A percentile compares a stretch with the other conserved stretches of the same genome.
These are phyloP conservation scores for Chrysemys picta DNA, from an alignment of 2,113 vertebrate species.

Conservation along the genomic window DNA sequence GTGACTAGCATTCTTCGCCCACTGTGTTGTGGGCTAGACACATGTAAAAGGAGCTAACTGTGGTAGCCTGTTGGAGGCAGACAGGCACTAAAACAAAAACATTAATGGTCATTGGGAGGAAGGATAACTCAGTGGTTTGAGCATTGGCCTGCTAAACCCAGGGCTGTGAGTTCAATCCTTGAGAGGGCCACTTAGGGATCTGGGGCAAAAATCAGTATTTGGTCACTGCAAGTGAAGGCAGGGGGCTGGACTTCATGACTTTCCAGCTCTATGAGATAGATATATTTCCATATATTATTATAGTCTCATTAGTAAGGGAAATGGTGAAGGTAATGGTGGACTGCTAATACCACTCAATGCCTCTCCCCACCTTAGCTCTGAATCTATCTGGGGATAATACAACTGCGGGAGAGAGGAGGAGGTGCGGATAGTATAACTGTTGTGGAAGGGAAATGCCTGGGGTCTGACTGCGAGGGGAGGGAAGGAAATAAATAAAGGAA, in stretches of 20 bases:
- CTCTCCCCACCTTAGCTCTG: neutral
- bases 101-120: neutral
- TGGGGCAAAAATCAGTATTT: too few relatives aligned
- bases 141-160: too few relatives aligned
- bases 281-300: too few relatives aligned
- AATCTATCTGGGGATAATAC: neutral
- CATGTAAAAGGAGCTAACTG: neutral
- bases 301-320: neutral
- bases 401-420: neutral
- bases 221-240: too few relatives aligned
- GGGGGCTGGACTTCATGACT: too few relatives aligned
- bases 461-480: conserved; percentile 30
- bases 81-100: neutral
- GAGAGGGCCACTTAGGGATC: too few relatives aligned
- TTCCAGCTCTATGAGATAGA: too few relatives aligned
- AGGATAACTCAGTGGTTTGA: too few relatives aligned
- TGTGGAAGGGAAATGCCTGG: conserved; percentile 6
- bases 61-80: neutral
- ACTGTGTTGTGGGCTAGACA: neutral
- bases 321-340: neutral
- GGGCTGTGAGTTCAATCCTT: too few relatives aligned
- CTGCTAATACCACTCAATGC: neutral
- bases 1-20: neutral
- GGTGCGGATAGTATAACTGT: neutral
- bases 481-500: conserved; percentile 36